phyloP scores from a whole-genome alignment of 2,113 vertebrate genomes.

The Coreoperca whiteheadi region DNA sequence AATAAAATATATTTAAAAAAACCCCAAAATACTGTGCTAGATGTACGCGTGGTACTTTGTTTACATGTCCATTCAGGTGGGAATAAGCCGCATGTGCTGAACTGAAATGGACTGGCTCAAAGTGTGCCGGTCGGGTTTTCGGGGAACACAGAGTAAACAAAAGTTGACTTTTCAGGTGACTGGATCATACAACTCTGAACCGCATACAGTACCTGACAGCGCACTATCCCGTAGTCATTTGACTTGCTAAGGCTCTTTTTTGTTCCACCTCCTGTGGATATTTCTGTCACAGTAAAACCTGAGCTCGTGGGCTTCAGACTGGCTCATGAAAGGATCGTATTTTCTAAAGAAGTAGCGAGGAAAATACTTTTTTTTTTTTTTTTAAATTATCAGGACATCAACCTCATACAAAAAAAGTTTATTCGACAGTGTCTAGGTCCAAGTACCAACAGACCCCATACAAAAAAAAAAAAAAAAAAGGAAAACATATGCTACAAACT shows the following conservation, averaged over 20 bases:
- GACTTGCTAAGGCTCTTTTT: not conserved
- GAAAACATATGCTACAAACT: slow-evolving; percentile 83
- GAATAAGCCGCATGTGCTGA: too few species aligned
- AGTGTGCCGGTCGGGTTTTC: too few species aligned
- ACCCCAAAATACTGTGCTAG: too few species aligned
- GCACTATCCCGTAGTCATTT: not conserved
- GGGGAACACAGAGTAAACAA: not conserved
- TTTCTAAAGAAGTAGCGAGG: not conserved
- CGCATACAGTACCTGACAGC: not conserved
- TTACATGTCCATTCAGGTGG: too few species aligned
- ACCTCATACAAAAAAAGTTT: slow-evolving; percentile 84
- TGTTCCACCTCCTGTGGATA: too few species aligned
- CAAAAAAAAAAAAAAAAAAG: slow-evolving; percentile 69
- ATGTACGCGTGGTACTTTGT: too few species aligned
- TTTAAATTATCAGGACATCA: not conserved
- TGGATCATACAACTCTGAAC: too few species aligned
- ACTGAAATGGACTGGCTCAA: too few species aligned
- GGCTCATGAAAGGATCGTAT: not conserved
- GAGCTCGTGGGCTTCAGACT: too few species aligned
- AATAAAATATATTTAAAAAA: too few species aligned
- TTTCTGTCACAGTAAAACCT: not conserved
- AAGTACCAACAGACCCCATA: slow-evolving; percentile 83
- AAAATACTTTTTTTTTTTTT: too few species aligned
- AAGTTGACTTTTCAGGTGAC: not conserved
- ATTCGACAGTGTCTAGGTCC: slow-evolving; percentile 85